phyloP scores from a whole-genome alignment of 2,113 vertebrate genomes.

The Erpornis zantholeuca region DNA sequence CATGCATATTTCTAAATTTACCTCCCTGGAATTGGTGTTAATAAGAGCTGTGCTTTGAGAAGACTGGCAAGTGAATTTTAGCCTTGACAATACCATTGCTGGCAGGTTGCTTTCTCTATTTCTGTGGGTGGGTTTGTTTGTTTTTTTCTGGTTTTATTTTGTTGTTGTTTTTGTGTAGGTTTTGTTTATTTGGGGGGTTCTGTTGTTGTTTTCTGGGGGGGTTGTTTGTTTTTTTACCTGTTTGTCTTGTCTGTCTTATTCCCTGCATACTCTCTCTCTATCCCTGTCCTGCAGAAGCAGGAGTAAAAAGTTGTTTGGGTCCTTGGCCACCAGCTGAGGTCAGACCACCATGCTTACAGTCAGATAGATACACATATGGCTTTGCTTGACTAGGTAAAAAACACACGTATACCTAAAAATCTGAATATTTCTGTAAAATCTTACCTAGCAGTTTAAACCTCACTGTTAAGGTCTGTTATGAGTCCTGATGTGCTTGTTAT shows the following conservation, averaged over 20 bases:
- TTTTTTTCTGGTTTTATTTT: background rate
- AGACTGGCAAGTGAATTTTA: background rate
- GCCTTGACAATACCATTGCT: too few species aligned
- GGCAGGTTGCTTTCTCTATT: background rate
- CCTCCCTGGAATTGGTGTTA: background rate
- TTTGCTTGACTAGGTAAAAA: background rate
- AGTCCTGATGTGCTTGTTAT: background rate
- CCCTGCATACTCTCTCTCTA: background rate
- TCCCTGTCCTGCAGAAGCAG: background rate
- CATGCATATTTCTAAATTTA: background rate
- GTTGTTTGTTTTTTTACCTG: background rate
- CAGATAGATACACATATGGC: background rate
- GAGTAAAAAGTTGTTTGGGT: background rate
- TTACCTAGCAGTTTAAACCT: background rate
- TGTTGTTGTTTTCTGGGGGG: background rate
- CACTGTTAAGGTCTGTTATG: background rate
- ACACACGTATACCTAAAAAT: background rate
- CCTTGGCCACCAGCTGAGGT: background rate
- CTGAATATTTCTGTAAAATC: background rate
- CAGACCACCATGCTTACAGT: background rate
- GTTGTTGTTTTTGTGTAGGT: background rate
- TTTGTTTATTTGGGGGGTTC: background rate
- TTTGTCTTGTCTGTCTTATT: background rate
- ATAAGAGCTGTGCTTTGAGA: background rate
- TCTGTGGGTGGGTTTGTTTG: accelerated